Conservation (phyloP, 1,140 invertebrate genomes). For the Sarcophaga bullata region DNA sequence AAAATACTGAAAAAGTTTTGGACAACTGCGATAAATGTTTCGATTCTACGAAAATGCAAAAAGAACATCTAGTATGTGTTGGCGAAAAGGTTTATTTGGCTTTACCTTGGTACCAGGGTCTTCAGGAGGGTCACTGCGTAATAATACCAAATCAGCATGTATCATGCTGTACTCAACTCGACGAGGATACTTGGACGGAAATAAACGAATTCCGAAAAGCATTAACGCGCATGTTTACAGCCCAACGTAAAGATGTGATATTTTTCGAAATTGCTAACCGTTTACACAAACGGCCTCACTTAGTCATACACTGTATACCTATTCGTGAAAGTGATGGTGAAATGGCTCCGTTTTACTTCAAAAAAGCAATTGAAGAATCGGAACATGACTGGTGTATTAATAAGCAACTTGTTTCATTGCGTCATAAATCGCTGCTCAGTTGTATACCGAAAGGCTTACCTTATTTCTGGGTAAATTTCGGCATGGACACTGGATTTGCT, state of each 20-base stretch:
- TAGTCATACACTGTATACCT: constrained; percentile 91
- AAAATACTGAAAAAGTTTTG: constrained; percentile 68
- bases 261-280: constrained; percentile 90
- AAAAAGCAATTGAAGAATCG: constrained; percentile 95
- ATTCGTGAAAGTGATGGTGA: constrained; percentile 71
- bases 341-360: constrained; percentile 95
- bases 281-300: constrained; percentile 82
- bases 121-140: constrained; percentile 89
- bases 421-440: constrained; percentile 75
- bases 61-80: constrained; percentile 87
- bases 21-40: constrained; percentile 87
- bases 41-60: constrained; percentile 81
- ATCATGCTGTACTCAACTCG: constrained; percentile 79
- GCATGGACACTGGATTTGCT: constrained; percentile 88
- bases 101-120: constrained; percentile 80
- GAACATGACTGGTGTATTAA: constrained; percentile 95
- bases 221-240: constrained; percentile 81
- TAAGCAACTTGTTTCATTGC: constrained; percentile 92
- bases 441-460: constrained; percentile 92
- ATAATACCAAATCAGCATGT: constrained; percentile 87
- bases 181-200: constrained; percentile 95
- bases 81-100: constrained; percentile 84
- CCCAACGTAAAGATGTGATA: constrained; percentile 80
- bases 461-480: constrained; percentile 95
- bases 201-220: constrained; percentile 80